Base-by-base conservation (phyloP, 2,888 invertebrate species). In the Drosophila nr. medialis region DNA sequence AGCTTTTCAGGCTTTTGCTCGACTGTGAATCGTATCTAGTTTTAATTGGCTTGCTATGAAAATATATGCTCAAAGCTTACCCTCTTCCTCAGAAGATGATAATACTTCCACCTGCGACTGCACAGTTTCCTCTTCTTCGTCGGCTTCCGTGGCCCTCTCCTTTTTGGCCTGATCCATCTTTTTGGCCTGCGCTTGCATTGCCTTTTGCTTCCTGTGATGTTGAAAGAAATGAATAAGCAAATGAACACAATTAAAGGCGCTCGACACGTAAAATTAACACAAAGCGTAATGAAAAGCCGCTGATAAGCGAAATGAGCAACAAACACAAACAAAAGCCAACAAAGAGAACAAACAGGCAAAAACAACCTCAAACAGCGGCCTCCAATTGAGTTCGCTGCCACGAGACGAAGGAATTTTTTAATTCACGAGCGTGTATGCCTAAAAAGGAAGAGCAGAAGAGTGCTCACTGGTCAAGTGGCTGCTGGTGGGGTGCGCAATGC, bases 291-390 rank as follows among this genome's bases (percentile, higher is more conserved):
- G 90, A 91, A 91, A 91, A 83, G 84, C 83, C 63, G 65, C 80
- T 83, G 92, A 91, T 91, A 92, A 91, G 91, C 80, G 82, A 87
- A 89, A 87, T 81, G 83, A 89, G 86, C 81, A 81, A 76, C 76
- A 80, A 82, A 83, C 75, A 75, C 68, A 72, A 75, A 86, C 72
- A 82, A 85, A 71, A 77, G 75, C 27, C 45, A 53, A 70, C 60
- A 70, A 70, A 54, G 67, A 59, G 54, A 70, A 69, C 75, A 72
- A 77, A 75, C 79, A 69, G 59, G 32, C 50, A 29, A 55, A 70
- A 65, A 70, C 60, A 40, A 56, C 64, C 58, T 32, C 69, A 36
- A 42, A 56, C 60, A 51, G 32, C 66, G 59, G 62, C 48, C 72
- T 63, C 61, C 50, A 51, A 62, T 70, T 72, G 54, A 65, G 64